Evolutionary conservation across 2,888 invertebrate species (phyloP), one percentile per base, ranked within the genome.

Genomic region (Tipula unca): DNA sequence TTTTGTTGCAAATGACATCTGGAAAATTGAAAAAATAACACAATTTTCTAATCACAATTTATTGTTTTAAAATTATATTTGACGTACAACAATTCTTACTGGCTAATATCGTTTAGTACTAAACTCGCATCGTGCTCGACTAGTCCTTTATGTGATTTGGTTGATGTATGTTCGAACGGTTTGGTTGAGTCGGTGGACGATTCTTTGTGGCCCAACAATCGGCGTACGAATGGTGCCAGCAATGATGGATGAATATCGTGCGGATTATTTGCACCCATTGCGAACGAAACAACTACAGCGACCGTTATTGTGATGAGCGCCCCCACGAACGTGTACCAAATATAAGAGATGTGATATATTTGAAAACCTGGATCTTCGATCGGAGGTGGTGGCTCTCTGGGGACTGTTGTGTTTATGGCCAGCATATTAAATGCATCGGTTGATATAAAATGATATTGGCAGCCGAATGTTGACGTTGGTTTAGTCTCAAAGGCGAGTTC

Each of bases 301-400:
- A 94, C 91, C 5, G 91, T 88, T 86, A 94, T 92, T 6, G 94
- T 93, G 0, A 94, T 91, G 13, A 91, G 42, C 4, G 92, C 91
- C 0, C 94, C 94, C 10, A 93, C 89, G 13, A 94, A 89, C 0
- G 95, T 95, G 88, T 96, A 96, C 94, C 95, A 96, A 89, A 96
- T 92, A 90, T 96, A 96, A 0, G 96, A 96, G 8, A 96, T 92
- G 82, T 95, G 94, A 87, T 95, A 94, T 29, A 96, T 89, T 86
- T 89, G 88, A 39, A 91, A 91, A 1, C 89, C 88, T 0, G 87
- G 32, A 14, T 35, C 10, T 10, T 29, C 0, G 20, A 85, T 85
- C 14, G 86, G 86, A 1, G 69, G 20, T 69, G 69, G 25, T 69
- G 10, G 8, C 10, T 25, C 25, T 69, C 25, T 69, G 20, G 86